phyloP scores from a whole-genome alignment of 2,113 vertebrate genomes.

The Halichoeres trimaculatus region DNA sequence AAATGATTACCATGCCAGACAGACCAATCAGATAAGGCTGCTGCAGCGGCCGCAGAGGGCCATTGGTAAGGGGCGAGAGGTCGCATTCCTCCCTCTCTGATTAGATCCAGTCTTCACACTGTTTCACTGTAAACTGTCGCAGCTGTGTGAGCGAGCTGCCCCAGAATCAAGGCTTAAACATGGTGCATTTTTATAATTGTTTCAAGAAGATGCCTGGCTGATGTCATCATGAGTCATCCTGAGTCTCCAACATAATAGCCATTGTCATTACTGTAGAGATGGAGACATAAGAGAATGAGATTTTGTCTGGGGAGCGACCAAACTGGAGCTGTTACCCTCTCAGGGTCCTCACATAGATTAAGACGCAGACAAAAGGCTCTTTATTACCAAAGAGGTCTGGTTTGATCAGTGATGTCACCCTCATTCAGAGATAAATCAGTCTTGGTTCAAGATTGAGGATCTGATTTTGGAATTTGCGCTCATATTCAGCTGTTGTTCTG shows the following conservation, averaged over 20 bases:
- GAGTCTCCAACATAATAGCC: background rate
- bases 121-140: conserved; percentile 67
- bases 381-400: conserved; percentile 7
- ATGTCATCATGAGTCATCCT: conserved; percentile 33
- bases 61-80: conserved; percentile 69
- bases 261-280: conserved; percentile 6
- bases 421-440: background rate
- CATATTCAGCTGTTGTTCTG: conserved; percentile 62
- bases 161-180: background rate
- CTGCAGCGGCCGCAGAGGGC: conserved; percentile 67
- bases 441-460: conserved; percentile 2
- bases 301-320: background rate
- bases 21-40: conserved; percentile 79
- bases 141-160: conserved; percentile 54
- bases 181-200: conserved; percentile 15
- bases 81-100: conserved; percentile 76
- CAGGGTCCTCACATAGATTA: background rate
- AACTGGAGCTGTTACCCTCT: background rate
- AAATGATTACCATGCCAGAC: conserved; percentile 80
- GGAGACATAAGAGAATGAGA: background rate
- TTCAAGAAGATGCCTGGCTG: conserved; percentile 33
- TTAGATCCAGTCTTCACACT: conserved; percentile 73
- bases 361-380: conserved; percentile 8
- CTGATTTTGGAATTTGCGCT: conserved; percentile 29
- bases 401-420: conserved; percentile 27